Conservation (phyloP, 2,113 vertebrate genomes). For the Corythaixoides concolor region DNA sequence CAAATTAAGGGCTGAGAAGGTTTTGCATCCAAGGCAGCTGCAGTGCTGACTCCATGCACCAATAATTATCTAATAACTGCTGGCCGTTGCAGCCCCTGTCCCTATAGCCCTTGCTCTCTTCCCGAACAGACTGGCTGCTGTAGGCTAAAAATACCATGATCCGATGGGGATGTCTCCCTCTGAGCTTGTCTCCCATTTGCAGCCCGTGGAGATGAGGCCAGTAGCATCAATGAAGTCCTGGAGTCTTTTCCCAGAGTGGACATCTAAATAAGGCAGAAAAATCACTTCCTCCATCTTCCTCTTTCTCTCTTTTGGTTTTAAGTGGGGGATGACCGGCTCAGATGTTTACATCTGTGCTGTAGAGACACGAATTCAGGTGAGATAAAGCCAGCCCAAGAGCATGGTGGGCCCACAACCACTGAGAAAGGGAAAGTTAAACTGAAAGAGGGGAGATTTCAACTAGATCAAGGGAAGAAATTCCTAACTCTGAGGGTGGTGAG, state of each 20-base stretch:
- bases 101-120: not conserved
- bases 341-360: not conserved
- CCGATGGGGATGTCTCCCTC: accelerated
- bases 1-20: not conserved
- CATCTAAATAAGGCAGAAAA: not conserved
- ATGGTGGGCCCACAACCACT: accelerated
- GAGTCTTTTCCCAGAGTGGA: not conserved
- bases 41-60: not conserved
- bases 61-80: not conserved
- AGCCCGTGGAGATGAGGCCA: not conserved
- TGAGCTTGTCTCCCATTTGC: not conserved
- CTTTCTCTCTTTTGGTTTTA: not conserved
- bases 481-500: no score
- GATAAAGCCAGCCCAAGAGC: not conserved
- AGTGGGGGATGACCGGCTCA: not conserved
- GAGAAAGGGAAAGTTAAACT: not conserved
- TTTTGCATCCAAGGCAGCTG: not conserved
- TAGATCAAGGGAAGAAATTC: no score
- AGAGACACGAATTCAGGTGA: not conserved
- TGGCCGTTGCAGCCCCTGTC: not conserved
- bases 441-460: no score
- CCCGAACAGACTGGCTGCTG: accelerated
- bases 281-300: not conserved
- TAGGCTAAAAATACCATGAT: not conserved
- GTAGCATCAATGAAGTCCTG: not conserved